A percentile compares a stretch with the other conserved stretches of the same genome.
These are phyloP conservation scores for Vannuccia rotundouncinata DNA, from an alignment of 2,888 invertebrate genomes.

Conservation along the genomic window DNA sequence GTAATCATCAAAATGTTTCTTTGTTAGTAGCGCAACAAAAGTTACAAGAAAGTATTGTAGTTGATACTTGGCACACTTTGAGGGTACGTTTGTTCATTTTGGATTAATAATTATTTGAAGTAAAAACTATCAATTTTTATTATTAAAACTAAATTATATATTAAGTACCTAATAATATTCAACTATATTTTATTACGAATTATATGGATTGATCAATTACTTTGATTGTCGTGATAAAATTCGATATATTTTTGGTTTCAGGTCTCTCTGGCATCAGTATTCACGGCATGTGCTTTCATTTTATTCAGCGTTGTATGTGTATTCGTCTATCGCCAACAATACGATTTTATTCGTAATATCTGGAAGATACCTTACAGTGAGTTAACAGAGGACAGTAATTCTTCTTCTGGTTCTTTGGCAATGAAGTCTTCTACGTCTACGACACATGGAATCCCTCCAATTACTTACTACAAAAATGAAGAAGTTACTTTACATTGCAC, in stretches of 20 bases:
- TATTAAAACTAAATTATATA: too few relatives aligned
- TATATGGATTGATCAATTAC: too few relatives aligned
- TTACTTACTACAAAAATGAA: neutral
- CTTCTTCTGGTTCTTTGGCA: neutral
- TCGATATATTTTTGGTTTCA: too few relatives aligned
- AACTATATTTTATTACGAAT: too few relatives aligned
- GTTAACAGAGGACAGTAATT: neutral
- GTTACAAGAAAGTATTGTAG: neutral
- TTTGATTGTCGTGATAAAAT: too few relatives aligned
- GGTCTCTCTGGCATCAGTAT: neutral
- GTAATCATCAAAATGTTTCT: conserved; percentile 41
- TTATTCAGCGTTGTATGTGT: neutral
- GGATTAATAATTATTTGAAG: too few relatives aligned
- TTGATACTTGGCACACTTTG: neutral
- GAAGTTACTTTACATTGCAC: neutral
- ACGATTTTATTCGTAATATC: neutral
- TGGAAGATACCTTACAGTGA: neutral
- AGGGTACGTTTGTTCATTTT: neutral
- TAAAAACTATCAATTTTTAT: too few relatives aligned
- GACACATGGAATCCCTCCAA: neutral
- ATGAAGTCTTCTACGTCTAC: neutral
- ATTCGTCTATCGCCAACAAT: neutral
- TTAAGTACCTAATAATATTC: too few relatives aligned
- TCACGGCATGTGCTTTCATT: neutral
- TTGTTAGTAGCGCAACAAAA: neutral